Conservation (phyloP, 2,888 invertebrate species). For the Drosophila algonquin region DNA sequence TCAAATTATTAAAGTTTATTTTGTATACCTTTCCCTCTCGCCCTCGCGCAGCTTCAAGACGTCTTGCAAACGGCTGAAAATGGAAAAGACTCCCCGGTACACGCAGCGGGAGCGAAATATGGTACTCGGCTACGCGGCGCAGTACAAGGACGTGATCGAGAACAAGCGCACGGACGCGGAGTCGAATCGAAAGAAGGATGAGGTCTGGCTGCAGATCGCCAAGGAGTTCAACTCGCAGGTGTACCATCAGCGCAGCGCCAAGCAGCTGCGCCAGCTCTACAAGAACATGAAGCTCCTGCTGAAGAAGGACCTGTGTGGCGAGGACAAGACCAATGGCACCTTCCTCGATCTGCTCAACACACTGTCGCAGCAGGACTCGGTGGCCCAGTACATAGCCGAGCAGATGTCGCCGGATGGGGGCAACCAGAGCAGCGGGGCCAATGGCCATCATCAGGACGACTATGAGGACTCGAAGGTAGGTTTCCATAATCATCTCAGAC, state of each 20-base stretch:
- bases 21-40: not conserved
- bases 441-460: constrained; percentile 75
- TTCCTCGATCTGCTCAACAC: constrained; percentile 83
- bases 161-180: constrained; percentile 83
- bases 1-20: not conserved
- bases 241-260: constrained; percentile 83
- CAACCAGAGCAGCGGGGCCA: constrained; percentile 22
- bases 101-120: constrained; percentile 83
- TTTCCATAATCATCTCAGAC: constrained; percentile 1
- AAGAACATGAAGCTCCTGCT: constrained; percentile 83
- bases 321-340: constrained; percentile 80
- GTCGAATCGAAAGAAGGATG: constrained; percentile 83
- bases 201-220: constrained; percentile 83
- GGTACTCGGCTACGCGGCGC: constrained; percentile 83
- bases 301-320: constrained; percentile 83
- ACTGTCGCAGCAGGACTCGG: constrained; percentile 82
- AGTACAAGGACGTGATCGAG: constrained; percentile 83
- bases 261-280: constrained; percentile 83
- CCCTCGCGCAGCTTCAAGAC: constrained; percentile 80
- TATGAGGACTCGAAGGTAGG: constrained; percentile 83
- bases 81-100: constrained; percentile 83
- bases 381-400: constrained; percentile 81
- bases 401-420: constrained; percentile 76
- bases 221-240: constrained; percentile 83
- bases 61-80: constrained; percentile 83